Conservation (phyloP, 92 coral and sea anemone species). For the Micromussa lordhowensis region DNA sequence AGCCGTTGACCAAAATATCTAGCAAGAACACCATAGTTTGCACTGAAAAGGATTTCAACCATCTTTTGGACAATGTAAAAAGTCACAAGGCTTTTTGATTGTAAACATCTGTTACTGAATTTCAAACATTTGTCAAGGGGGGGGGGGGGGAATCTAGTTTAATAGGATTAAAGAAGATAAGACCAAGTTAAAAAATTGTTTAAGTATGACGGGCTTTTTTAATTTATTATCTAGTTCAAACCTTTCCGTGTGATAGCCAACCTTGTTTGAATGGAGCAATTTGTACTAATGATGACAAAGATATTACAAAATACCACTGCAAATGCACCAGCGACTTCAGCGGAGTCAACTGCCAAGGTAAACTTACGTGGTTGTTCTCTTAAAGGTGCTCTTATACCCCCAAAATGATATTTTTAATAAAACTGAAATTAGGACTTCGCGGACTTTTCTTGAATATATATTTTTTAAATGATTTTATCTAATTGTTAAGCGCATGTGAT, state of each 20-base stretch:
- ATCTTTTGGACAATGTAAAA: background rate
- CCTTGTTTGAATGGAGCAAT: constrained; percentile 11
- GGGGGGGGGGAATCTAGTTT: too few species aligned
- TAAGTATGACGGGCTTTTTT: background rate
- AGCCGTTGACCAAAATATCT: background rate
- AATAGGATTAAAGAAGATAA: too few species aligned
- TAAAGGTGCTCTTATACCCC: too few species aligned
- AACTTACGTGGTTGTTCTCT: background rate
- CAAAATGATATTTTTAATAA: too few species aligned
- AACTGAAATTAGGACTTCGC: too few species aligned
- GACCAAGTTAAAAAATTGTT: background rate
- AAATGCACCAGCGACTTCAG: background rate
- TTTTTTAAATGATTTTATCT: too few species aligned
- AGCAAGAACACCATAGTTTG: too few species aligned
- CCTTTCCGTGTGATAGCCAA: background rate
- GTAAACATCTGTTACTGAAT: background rate
- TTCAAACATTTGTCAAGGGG: too few species aligned
- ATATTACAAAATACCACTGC: background rate
- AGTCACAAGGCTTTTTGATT: background rate
- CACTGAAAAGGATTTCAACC: background rate
- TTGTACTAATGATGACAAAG: background rate
- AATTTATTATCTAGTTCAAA: background rate
- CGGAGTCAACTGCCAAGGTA: constrained; percentile 9
- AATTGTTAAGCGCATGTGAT: too few species aligned
- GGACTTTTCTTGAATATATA: too few species aligned